Evolutionary conservation across 2,888 invertebrate genomes (phyloP), one percentile per base, ranked within the genome.

Genomic region (Tenthredo mesomela): DNA sequence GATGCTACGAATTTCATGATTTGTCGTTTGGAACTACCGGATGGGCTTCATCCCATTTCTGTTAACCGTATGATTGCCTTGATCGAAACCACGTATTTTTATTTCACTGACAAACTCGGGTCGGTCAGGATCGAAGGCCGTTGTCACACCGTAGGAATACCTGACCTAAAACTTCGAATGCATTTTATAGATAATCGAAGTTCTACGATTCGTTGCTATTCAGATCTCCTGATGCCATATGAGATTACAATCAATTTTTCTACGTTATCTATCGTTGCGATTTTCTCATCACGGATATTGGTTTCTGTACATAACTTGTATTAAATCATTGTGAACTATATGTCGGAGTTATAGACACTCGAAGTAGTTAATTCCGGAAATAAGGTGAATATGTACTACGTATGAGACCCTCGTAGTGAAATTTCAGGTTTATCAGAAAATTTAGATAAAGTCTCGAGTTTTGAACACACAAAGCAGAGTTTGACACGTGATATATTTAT

Each of bases 361-460:
- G 67, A 33, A 33, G 18, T 33, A 67, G 67, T 67, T 67, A 33
- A 67, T 67, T 67, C 67, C 18, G 25, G 33, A 25, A 67, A 61
- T 54, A 54, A 33, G 33, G 18, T 67, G 33, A 67, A 67, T 67
- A 33, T 67, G n/a, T n/a, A 67, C 67, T 67, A 33, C 67, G 67
- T 54, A 54, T n/a, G n/a, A 54, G 33, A 18, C 33, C 33, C 67
- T 67, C 67, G 67, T 67, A 2, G 18, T 18, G 18, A 67, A 67
- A 67, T 33, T 67, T 67, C 67, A 67, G 67, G 67, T 6, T 67
- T 67, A 67, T 67, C 67, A 67, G 67, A 67, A 18, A 67, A 33
- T 67, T 67, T 67, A 67, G 67, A 67, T 67, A 67, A 67, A 67
- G 67, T 67, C 33, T 67, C 67, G 67, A 67, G 67, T 67, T 67